Conservation (phyloP, 2,888 invertebrate genomes). For the Doris montereyensis region DNA sequence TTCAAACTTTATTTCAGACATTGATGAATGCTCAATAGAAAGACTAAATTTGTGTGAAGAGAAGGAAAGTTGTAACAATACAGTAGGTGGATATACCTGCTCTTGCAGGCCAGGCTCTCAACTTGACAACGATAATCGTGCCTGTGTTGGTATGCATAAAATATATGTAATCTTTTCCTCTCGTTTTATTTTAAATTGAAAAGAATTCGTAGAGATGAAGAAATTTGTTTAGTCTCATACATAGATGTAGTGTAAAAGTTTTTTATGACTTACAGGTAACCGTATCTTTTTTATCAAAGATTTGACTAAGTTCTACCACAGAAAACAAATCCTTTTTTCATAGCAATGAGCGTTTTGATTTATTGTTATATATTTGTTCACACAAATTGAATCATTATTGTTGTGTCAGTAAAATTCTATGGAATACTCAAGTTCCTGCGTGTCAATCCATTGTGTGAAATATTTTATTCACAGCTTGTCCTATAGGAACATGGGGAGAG, state of each 20-base stretch:
- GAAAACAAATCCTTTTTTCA: too few relatives aligned
- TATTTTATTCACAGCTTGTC: conserved; percentile 6
- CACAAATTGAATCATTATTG: not conserved
- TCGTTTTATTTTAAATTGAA: too few relatives aligned
- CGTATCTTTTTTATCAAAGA: too few relatives aligned
- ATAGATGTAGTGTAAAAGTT: too few relatives aligned
- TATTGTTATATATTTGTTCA: not conserved
- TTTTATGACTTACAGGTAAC: too few relatives aligned
- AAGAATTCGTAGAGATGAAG: too few relatives aligned
- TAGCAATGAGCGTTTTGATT: not conserved
- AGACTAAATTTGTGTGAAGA: conserved; percentile 24
- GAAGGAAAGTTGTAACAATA: conserved; percentile 42
- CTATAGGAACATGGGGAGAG: conserved; percentile 20
- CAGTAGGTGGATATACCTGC: conserved; percentile 42
- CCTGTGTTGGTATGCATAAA: conserved; percentile 42
- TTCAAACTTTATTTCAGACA: too few relatives aligned
- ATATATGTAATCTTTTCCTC: too few relatives aligned
- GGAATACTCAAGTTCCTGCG: too few relatives aligned
- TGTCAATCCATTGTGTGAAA: not conserved
- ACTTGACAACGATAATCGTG: conserved; percentile 38
- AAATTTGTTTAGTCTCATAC: too few relatives aligned
- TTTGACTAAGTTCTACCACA: too few relatives aligned
- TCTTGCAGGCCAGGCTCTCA: conserved; percentile 37
- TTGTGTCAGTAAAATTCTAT: not conserved
- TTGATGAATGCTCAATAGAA: conserved; percentile 39